phyloP scores from a whole-genome alignment of 1,140 invertebrate species.

The Callitettix versicolor region DNA sequence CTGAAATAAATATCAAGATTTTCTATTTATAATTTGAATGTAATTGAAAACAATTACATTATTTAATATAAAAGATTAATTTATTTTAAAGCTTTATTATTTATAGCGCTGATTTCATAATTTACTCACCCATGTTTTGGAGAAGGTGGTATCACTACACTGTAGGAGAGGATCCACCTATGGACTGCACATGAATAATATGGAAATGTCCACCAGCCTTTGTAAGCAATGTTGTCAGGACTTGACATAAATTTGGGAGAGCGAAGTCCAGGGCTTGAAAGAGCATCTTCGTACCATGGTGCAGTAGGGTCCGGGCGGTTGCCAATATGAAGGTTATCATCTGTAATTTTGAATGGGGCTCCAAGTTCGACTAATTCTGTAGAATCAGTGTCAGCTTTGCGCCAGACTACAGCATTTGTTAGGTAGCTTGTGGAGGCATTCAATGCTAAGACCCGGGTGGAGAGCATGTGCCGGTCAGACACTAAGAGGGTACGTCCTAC shows the following conservation, averaged over 20 bases:
- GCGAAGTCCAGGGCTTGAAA: conserved; percentile 37
- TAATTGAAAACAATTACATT: no score
- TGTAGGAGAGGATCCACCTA: conserved; percentile 68
- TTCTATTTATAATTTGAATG: no score
- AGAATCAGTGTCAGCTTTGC: conserved; percentile 20
- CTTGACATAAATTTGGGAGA: conserved; percentile 62
- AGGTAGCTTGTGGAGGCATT: conserved; percentile 47
- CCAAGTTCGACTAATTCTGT: conserved; percentile 37
- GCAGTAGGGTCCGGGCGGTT: conserved; percentile 38
- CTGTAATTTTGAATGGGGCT: conserved; percentile 36
- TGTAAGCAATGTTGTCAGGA: conserved; percentile 33
- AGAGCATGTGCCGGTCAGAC: conserved; percentile 42
- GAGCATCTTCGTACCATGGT: conserved; percentile 44
- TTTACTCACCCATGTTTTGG: conserved; percentile 43
- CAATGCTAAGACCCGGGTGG: conserved; percentile 44
- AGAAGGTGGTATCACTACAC: conserved; percentile 53
- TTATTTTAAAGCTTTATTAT: no score
- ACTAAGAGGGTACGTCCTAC: conserved; percentile 43
- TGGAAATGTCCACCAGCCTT: conserved; percentile 69
- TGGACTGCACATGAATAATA: conserved; percentile 62
- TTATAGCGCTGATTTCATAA: no score
- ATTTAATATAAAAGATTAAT: no score
- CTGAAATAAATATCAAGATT: no score
- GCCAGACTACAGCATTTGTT: conserved; percentile 44
- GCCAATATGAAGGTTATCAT: conserved; percentile 39